Evolutionary conservation across 37 sponge, comb jelly and placozoan genomes (phyloP), one percentile per base, ranked within the genome.

Genomic region (Chondrosia reniformis): DNA sequence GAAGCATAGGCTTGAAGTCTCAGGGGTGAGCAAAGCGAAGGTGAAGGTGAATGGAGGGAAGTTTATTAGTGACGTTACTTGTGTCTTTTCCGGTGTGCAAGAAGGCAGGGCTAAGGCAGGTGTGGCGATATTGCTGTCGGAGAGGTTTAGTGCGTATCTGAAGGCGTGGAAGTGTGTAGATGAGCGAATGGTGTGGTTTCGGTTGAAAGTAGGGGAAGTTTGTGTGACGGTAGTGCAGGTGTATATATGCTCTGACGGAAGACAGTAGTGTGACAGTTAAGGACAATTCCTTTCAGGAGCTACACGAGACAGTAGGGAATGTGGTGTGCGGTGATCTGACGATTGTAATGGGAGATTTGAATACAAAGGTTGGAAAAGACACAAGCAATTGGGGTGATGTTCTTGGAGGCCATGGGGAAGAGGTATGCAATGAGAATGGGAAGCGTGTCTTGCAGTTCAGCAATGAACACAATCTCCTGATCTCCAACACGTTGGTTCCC

Each of bases 401-500:
- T 13, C 7, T 59, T 7, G 61, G 61, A 30, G 30, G 30, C 28
- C 61, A 59, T 59, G 61, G 61, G 30, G 28, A 30, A 30, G 61
- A 13, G 28, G 61, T 30, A 13, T 59, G 61, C n/a, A 59, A 59
- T 59, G 61, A 59, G 61, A 59, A 59, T 59, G 61, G 22, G n/a
- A 59, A 59, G 28, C 61, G n/a, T 13, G n/a, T 59, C 6, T 13
- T 59, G 61, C 30, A 59, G n/a, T 19, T 59, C 22, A 30, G 61
- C 22, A 13, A 25, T 30, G 28, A 30, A 19, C n/a, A 59, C 28
- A 25, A 59, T 25, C 61, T 59, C 7, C 61, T 59, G n/a, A 30
- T 59, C n/a, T 19, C 61, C n/a, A 59, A 59, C n/a, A 59, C 61
- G 28, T n/a, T 59, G 61, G 61, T 59, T 59, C 28, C 61, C n/a